Evolutionary conservation across 2,113 vertebrate species (phyloP).

Genomic region (Limnothrissa miodon): DNA sequence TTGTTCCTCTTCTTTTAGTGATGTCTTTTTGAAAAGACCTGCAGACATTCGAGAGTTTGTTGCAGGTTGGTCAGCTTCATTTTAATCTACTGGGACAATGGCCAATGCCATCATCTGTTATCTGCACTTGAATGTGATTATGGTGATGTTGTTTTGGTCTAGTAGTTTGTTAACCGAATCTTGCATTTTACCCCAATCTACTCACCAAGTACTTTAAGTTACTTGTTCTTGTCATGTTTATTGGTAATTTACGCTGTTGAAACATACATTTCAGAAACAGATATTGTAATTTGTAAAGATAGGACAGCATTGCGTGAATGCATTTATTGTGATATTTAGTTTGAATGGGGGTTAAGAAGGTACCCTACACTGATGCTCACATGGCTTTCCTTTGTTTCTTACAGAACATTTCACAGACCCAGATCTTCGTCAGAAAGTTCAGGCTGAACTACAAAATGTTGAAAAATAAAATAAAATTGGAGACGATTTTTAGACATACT

Average conservation of each 20-base stretch:
- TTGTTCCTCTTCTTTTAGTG: slow-evolving; percentile 46
- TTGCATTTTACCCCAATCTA: too few relatives aligned
- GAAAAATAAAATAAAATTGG: slow-evolving; percentile 39
- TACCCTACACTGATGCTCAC: neutral
- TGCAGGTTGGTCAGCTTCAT: slow-evolving; percentile 57
- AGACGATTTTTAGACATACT: neutral
- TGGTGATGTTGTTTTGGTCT: too few relatives aligned
- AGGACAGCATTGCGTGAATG: too few relatives aligned
- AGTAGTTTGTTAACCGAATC: too few relatives aligned
- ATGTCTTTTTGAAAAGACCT: slow-evolving; percentile 65
- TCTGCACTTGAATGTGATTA: neutral
- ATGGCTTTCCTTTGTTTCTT: slow-evolving; percentile 25
- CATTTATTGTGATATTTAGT: neutral
- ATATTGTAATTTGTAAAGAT: neutral
- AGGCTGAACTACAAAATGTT: slow-evolving; percentile 42
- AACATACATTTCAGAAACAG: neutral
- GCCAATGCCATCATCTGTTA: neutral
- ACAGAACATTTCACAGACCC: slow-evolving; percentile 71
- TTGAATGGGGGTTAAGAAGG: neutral
- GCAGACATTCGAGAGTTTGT: slow-evolving; percentile 67
- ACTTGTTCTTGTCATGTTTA: too few relatives aligned
- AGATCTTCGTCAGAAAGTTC: slow-evolving; percentile 45
- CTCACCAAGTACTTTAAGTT: too few relatives aligned
- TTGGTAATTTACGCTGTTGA: neutral
- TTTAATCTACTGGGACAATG: neutral